Conservation (phyloP, 2,888 invertebrate species). For the Branchellion lobata region DNA sequence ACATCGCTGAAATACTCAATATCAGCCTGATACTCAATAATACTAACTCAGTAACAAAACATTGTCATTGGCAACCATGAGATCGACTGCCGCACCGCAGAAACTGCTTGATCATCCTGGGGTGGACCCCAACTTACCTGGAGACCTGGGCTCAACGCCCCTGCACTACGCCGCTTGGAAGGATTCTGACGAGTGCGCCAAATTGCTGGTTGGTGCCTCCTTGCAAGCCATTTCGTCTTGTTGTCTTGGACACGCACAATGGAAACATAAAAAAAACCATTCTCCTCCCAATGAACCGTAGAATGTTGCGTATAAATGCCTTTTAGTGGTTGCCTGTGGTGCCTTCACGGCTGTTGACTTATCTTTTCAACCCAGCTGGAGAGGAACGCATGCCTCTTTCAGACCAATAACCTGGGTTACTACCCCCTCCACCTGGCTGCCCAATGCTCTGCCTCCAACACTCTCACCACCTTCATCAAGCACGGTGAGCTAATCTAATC, state of each 20-base stretch:
- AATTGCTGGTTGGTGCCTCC: conserved; percentile 70
- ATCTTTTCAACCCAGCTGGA: no score
- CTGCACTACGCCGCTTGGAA: conserved; percentile 81
- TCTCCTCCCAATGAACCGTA: background rate
- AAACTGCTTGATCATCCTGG: conserved; percentile 61
- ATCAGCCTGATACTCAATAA: no score
- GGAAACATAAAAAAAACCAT: background rate
- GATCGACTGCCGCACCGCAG: no score
- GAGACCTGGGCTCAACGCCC: conserved; percentile 78
- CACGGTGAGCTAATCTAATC: conserved; percentile 67
- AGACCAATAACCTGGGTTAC: conserved; percentile 81
- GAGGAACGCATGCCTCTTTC: conserved; percentile 75
- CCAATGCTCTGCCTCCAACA: conserved; percentile 81
- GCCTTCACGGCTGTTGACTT: no score
- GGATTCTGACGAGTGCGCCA: conserved; percentile 79
- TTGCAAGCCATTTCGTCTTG: no score
- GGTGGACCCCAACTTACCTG: conserved; percentile 75
- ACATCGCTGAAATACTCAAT: no score
- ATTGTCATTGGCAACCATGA: no score
- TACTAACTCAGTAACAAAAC: no score
- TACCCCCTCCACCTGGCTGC: conserved; percentile 89
- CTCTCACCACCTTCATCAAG: conserved; percentile 78
- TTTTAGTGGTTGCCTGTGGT: no score
- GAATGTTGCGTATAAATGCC: background rate
- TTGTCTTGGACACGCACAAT: background rate